Evolutionary conservation across 64 coral and sea anemone species (phyloP).

Genomic region (Actinia equina): DNA sequence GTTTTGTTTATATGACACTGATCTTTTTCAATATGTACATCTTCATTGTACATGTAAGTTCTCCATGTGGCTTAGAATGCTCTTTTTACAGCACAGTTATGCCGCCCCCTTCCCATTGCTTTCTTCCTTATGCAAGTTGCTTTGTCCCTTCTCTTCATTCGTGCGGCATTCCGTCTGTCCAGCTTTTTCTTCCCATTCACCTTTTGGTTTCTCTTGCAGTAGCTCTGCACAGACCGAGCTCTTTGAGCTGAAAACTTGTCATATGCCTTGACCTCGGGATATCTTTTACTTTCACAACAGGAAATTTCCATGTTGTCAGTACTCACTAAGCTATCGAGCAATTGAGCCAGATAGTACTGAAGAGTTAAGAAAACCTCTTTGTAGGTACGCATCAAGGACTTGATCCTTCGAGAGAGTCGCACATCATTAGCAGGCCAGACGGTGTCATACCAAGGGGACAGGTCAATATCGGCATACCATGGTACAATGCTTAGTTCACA

Average conservation of each 20-base stretch:
- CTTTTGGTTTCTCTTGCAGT: not conserved
- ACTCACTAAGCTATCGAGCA: not conserved
- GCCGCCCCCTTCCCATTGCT: not conserved
- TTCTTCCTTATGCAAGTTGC: not conserved
- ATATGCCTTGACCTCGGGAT: not conserved
- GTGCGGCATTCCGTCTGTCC: not conserved
- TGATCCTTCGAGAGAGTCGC: not conserved
- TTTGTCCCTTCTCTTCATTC: not conserved
- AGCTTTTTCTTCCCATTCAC: not conserved
- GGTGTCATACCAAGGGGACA: not conserved
- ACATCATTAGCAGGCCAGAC: not conserved
- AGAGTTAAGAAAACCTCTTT: conserved; percentile 7
- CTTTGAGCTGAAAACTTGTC: not conserved
- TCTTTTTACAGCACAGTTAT: conserved; percentile 15
- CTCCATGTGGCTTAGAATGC: not conserved
- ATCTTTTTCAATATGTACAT: not conserved
- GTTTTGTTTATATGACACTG: not conserved
- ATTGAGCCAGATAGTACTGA: conserved; percentile 1
- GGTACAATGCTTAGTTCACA: not conserved
- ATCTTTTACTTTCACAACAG: not conserved
- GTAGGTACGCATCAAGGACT: not conserved
- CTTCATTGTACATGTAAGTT: not conserved
- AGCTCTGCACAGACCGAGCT: not conserved
- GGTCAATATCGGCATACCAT: not conserved
- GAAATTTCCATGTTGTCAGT: not conserved